phyloP scores from a whole-genome alignment of 2,888 invertebrate genomes.

The Eulithis prunata region DNA sequence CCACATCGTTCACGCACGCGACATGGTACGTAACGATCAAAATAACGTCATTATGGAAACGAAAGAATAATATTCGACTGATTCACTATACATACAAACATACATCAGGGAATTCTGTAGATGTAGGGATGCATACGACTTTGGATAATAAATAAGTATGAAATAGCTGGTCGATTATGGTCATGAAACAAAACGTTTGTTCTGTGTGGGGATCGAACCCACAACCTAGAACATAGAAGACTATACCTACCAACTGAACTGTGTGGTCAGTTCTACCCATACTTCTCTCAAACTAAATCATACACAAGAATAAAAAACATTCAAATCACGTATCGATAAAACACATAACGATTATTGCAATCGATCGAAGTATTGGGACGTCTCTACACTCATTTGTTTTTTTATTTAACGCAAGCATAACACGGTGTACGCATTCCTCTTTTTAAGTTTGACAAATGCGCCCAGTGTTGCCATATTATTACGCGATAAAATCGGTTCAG shows the following conservation, averaged over 20 bases:
- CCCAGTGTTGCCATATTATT: conserved; percentile 34
- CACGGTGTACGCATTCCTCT: conserved; percentile 7
- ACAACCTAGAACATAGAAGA: too few species aligned
- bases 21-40: background rate
- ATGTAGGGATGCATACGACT: too few species aligned
- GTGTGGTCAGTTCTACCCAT: too few species aligned
- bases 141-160: too few species aligned
- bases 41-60: conserved; percentile 3
- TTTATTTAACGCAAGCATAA: background rate
- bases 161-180: too few species aligned
- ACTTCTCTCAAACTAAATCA: too few species aligned
- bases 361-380: background rate
- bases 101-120: too few species aligned
- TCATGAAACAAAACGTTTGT: too few species aligned
- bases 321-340: background rate
- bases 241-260: too few species aligned
- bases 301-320: background rate
- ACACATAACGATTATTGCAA: background rate
- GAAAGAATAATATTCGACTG: background rate
- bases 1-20: background rate
- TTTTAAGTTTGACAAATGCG: conserved; percentile 30
- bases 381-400: conserved; percentile 7
- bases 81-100: background rate
- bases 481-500: conserved; percentile 29
- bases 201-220: too few species aligned